Percentiles rank a stretch among this genome's conserved stretches.
Conservation (phyloP, 1,140 invertebrate genomes). For the Eumeta japonica region DNA sequence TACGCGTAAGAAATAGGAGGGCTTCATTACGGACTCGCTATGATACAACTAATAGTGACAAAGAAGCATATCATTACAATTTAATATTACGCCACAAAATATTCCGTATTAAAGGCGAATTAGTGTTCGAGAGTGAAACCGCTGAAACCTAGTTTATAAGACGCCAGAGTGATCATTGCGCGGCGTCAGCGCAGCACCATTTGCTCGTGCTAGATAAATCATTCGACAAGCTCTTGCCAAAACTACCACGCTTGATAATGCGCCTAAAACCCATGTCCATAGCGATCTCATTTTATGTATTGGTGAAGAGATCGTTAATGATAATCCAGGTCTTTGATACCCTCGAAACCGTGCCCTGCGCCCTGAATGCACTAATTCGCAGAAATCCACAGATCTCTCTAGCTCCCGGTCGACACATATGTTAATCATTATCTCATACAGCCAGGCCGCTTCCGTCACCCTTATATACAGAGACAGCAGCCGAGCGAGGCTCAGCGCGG, state of each 20-base stretch:
- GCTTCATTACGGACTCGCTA: constrained; percentile 16
- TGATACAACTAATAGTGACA: constrained; percentile 17
- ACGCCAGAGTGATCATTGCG: constrained; percentile 10
- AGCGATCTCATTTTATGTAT: constrained; percentile 2
- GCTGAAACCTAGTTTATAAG: constrained; percentile 13
- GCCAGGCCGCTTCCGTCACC: no score
- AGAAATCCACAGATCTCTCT: no score
- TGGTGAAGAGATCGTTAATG: constrained; percentile 11
- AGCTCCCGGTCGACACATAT: no score
- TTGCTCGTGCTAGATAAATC: constrained; percentile 11
- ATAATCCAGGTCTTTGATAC: no score
- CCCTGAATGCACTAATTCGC: no score
- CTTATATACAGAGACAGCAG: no score
- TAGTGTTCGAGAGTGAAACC: constrained; percentile 8
- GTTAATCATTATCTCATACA: no score
- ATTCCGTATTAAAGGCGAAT: constrained; percentile 6
- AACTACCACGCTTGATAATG: constrained; percentile 10
- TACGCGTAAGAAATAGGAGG: constrained; percentile 16
- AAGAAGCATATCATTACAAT: constrained; percentile 12
- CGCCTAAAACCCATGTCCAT: constrained; percentile 5
- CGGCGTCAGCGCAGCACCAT: constrained; percentile 11
- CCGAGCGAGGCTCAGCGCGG: no score
- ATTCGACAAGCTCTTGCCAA: constrained; percentile 15
- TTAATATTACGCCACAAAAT: constrained; percentile 8
- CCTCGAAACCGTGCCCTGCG: no score